A percentile compares a stretch with the other conserved stretches of the same genome.
phyloP scores from a whole-genome alignment of 1,140 invertebrate genomes.

The Panagrolaimus sp. region DNA sequence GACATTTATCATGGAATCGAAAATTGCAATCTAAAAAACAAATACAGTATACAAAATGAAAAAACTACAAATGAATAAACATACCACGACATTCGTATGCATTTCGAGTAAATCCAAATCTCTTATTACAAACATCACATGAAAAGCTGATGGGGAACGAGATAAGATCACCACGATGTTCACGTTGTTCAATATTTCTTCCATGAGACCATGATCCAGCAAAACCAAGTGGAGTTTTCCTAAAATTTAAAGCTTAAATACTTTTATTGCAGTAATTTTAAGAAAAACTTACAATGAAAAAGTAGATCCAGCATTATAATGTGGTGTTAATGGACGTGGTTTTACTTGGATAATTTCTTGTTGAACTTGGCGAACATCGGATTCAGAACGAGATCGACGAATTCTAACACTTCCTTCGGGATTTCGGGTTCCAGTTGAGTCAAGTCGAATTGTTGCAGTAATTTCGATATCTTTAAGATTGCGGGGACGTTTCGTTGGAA shows the following conservation, averaged over 20 bases:
- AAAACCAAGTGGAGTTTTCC: no score
- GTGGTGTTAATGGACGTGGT: no score
- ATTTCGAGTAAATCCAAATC: no score
- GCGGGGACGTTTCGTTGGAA: neutral
- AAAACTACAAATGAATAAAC: no score
- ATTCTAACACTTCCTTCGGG: neutral
- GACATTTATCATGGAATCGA: constrained; percentile 30
- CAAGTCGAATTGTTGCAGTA: neutral
- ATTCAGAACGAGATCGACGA: neutral
- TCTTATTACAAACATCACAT: no score
- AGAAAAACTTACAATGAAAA: no score
- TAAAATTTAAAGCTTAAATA: no score
- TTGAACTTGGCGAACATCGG: neutral
- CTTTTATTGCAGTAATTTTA: no score
- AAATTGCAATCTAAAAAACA: constrained; percentile 24
- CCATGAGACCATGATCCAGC: neutral
- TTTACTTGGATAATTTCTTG: no score
- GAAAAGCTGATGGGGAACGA: no score
- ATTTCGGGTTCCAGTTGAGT: neutral
- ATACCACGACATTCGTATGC: no score
- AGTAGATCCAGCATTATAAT: no score
- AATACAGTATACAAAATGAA: neutral
- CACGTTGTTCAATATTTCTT: neutral
- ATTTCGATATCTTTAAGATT: neutral
- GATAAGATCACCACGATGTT: neutral